Base-by-base conservation (phyloP, 2,113 vertebrate species). In the Hyaena hyaena region DNA sequence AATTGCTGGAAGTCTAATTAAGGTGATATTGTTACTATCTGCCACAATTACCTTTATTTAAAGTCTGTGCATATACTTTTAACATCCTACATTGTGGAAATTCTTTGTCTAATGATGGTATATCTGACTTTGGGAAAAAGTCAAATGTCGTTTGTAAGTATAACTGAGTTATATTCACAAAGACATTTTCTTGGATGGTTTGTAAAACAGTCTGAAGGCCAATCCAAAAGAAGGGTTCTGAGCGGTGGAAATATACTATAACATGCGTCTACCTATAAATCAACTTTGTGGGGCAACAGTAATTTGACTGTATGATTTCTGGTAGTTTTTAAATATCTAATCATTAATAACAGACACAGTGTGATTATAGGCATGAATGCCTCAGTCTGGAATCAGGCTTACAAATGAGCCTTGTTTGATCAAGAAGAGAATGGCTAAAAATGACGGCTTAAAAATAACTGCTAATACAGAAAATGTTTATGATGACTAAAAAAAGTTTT, bases 271-370 rank as follows among this genome's bases (percentile, higher is more conserved):
- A 66, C 45, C 21, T 85, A 39, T 21, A 88, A 93, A 93, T 91
- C 66, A 87, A 48, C 14, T 94, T 35, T 55, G 24, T 86, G 85
- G 39, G 21, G 74, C 5, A 82, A 61, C 0, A 92, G 80, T 58
- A 61, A 95, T 80, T 53, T 90, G 31, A 68, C 39, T 83, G 39
- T 39, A 28, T 48, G 90, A 87, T 65, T 88, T 96, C 73, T 95
- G 16, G 9, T 66, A 80, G 45, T 33, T 90, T 93, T 85, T 90
- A 96, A 96, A 79, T 79, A 96, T 28, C 35, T 94, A 82, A 43
- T 58, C 53, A 80, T 53, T n/a, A 94, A 71, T 19, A 0, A 55
- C 2, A 66, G 43, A 14, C 50, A 83, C 1, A 89, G 0, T 83
- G 28, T 69, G 50, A 31, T 88, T 26, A 0, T 66, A 61, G 21